phyloP scores from a whole-genome alignment of 92 coral and sea anemone genomes.

The Umimayanthus kanabou region DNA sequence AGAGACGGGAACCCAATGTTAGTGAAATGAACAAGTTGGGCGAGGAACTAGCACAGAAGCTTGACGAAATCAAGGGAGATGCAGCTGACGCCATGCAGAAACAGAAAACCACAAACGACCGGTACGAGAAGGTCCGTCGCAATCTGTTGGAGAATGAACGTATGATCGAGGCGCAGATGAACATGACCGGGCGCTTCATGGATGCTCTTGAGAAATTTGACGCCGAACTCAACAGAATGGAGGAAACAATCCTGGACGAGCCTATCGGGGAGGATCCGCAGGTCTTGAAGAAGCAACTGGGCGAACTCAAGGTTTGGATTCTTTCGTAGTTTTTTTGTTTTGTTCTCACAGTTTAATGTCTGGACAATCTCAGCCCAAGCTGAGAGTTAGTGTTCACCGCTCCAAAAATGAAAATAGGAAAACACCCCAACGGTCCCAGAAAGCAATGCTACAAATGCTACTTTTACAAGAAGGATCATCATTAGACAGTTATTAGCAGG shows the following conservation, averaged over 20 bases:
- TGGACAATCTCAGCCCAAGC: too few species aligned
- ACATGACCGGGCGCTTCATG: conserved; percentile 61
- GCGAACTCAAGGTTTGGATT: conserved; percentile 69
- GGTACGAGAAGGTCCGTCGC: conserved; percentile 78
- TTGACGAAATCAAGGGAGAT: conserved; percentile 65
- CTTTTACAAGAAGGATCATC: too few species aligned
- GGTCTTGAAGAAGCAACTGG: conserved; percentile 59
- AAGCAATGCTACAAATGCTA: too few species aligned
- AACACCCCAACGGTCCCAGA: too few species aligned
- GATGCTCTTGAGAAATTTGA: conserved; percentile 63
- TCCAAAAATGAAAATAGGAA: too few species aligned
- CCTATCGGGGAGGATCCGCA: conserved; percentile 61
- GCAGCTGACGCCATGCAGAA: conserved; percentile 62
- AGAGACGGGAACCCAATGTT: conserved; percentile 67
- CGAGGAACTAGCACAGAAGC: conserved; percentile 69
- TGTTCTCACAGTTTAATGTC: too few species aligned
- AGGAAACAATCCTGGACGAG: conserved; percentile 65
- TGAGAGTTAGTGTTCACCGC: too few species aligned
- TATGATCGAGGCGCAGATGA: conserved; percentile 70
- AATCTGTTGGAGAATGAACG: conserved; percentile 72
- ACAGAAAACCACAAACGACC: conserved; percentile 64
- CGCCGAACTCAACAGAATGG: conserved; percentile 68
- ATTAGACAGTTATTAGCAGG: too few species aligned
- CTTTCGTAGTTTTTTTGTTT: neutral
- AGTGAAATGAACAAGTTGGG: conserved; percentile 71